Base-by-base conservation (phyloP, 2,797 vertebrate species). In the Helicolenus hilgendorfi region DNA sequence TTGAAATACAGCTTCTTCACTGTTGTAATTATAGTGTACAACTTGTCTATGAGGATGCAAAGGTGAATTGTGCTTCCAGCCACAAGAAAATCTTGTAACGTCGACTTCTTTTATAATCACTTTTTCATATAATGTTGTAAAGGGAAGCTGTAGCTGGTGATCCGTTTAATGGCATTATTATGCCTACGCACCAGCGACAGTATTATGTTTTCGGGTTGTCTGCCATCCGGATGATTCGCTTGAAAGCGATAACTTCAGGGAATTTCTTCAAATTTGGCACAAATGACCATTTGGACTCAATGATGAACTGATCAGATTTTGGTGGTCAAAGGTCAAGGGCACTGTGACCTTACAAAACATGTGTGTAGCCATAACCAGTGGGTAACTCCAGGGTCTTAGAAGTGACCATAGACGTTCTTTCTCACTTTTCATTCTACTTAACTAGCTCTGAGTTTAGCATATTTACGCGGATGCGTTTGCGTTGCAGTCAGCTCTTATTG, bases 391-490 rank as follows among this genome's bases (percentile, higher is more conserved):
- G 41, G 41, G 41, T 45, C 41, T 15, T 20, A 49, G 45, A 49
- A 3, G 45, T 49, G 18, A 49, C 49, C 49, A n/a, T 53, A 10
- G 4, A 20, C 20, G 0, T n/a, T 18, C 45, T 49, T 20, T 49
- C 45, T 49, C 18, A 20, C 45, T 49, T 49, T 49, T 49, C 45
- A 49, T 49, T 18, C 45, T 0, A 20, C 18, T 18, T 55, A n/a
- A 55, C 49, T 55, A n/a, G 49, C 9, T 55, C 20, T 55, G 49
- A 53, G 18, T 10, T 0, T 4, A n/a, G 20, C 49, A 55, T 55
- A 22, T 55, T 22, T 22, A 55, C 20, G 4, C 49, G 0, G 0
- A 55, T 55, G 20, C 20, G 20, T 0, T 55, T 22, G 0, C 49
- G 4, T 55, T 55, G 49, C 49, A 22, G 49, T 55, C 49, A 55